Evolutionary conservation across 1,140 invertebrate species (phyloP), one percentile per base, ranked within the genome.

Genomic region (Drosophila miranda): DNA sequence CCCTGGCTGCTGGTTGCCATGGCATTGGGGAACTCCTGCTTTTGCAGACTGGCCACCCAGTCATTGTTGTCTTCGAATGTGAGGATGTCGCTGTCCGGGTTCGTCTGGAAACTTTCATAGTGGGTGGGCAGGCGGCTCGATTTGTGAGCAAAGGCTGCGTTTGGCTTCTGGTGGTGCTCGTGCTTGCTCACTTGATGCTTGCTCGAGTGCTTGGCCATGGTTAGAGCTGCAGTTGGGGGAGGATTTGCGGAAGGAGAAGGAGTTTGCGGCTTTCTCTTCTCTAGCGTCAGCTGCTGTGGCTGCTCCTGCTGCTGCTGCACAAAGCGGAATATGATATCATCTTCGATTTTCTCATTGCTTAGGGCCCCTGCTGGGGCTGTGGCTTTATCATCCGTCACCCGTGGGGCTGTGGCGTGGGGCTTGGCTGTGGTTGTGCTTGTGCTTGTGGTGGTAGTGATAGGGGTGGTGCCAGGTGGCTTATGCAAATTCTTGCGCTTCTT

Each of bases 31-130:
- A 75, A 72, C 50, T 89, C 80, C 63, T 88, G 71, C 71, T 83
- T 76, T 60, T 84, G 80, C 53, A 84, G 45, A 21, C 72, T 82
- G 46, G 75, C 66, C 43, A 80, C 74, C 76, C 79, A 79, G 30
- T 89, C 75, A 38, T 80, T 82, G 64, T 76, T 86, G 16, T 87
- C 83, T 34, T 87, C 84, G 30, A 90, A 89, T 16, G 84, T 89
- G 19, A 90, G 67, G 42, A 90, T 89, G 57, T 87, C 81, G 49
- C 81, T 80, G 38, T 90, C 88, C 16, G 87, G 88, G 62, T 90
- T 81, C 42, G 88, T 89, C 63, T 90, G 88, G 73, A 90, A 90
- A 72, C 88, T 90, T 66, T 90, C 88, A 21, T 90, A 90, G 58
- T 90, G 88, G 34, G 88, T 89, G 70, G 88, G 89, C 55, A 90